Evolutionary conservation across 2,888 invertebrate genomes (phyloP).

Genomic region (Eumerus sabulonum): DNA sequence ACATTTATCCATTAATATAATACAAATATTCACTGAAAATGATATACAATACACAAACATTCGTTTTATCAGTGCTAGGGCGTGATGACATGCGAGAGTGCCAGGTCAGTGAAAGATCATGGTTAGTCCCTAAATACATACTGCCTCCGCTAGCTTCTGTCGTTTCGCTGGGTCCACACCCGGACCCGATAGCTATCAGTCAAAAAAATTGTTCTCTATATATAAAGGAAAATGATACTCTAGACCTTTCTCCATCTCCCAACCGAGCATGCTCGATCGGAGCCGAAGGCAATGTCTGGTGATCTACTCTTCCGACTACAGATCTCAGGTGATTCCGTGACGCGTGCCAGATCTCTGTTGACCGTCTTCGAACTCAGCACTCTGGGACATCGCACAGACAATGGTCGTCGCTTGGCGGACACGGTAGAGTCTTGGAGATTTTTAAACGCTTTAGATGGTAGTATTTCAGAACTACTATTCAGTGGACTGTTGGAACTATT

Average conservation of each 20-base stretch:
- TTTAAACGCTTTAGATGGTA: slow-evolving; percentile 82
- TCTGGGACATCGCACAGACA: slow-evolving; percentile 83
- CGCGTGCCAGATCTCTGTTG: slow-evolving; percentile 79
- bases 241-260: slow-evolving; percentile 75
- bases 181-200: slow-evolving; percentile 33
- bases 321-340: slow-evolving; percentile 78
- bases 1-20: not conserved
- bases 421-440: slow-evolving; percentile 80
- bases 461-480: slow-evolving; percentile 78
- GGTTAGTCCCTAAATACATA: too few relatives aligned
- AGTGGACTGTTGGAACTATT: slow-evolving; percentile 63
- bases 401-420: slow-evolving; percentile 78
- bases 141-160: not conserved
- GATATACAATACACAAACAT: not conserved
- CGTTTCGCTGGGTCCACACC: too few relatives aligned
- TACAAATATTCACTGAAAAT: not conserved
- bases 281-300: slow-evolving; percentile 74
- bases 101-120: too few relatives aligned
- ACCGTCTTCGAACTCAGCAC: slow-evolving; percentile 82
- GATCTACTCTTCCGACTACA: slow-evolving; percentile 73
- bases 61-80: not conserved
- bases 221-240: slow-evolving; percentile 27
- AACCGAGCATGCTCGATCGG: slow-evolving; percentile 74
- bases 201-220: slow-evolving; percentile 25
- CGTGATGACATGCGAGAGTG: too few relatives aligned